phyloP scores from a whole-genome alignment of 1,140 invertebrate species.

The Frieseomelitta varia region DNA sequence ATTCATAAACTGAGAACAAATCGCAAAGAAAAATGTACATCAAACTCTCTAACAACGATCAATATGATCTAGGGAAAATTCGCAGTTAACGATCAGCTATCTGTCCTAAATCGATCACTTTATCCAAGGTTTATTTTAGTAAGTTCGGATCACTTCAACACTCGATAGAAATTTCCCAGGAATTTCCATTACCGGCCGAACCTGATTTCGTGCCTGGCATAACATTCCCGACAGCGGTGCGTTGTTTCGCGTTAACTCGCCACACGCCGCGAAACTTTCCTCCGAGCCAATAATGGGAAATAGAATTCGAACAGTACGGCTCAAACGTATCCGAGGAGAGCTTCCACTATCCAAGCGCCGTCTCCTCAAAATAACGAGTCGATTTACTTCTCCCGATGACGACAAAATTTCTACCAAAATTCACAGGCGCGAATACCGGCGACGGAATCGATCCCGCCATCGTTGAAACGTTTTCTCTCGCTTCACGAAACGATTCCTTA shows the following conservation, averaged over 20 bases:
- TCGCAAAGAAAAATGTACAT: background rate
- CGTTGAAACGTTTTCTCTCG: background rate
- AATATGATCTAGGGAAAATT: too few relatives aligned
- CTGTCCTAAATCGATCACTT: background rate
- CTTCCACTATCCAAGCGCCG: background rate
- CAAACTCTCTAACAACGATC: background rate
- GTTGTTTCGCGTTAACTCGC: constrained; percentile 50
- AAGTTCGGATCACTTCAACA: constrained; percentile 4
- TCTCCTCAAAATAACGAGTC: constrained; percentile 25
- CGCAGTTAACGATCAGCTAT: background rate
- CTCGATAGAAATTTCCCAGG: constrained; percentile 62
- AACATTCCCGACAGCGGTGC: constrained; percentile 44
- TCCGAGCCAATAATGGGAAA: constrained; percentile 51
- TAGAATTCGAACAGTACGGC: constrained; percentile 39
- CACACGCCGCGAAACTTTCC: constrained; percentile 30
- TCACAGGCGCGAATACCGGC: background rate
- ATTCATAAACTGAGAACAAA: too few relatives aligned
- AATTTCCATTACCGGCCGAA: constrained; percentile 65
- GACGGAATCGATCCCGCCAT: background rate
- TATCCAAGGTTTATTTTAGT: background rate
- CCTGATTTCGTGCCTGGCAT: constrained; percentile 61
- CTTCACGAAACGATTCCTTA: background rate
- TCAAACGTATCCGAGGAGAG: constrained; percentile 16
- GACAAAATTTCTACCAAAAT: background rate
- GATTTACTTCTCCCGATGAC: background rate